Base-by-base conservation (phyloP, 2,888 invertebrate genomes). In the Caenorhabditis doughertyi region DNA sequence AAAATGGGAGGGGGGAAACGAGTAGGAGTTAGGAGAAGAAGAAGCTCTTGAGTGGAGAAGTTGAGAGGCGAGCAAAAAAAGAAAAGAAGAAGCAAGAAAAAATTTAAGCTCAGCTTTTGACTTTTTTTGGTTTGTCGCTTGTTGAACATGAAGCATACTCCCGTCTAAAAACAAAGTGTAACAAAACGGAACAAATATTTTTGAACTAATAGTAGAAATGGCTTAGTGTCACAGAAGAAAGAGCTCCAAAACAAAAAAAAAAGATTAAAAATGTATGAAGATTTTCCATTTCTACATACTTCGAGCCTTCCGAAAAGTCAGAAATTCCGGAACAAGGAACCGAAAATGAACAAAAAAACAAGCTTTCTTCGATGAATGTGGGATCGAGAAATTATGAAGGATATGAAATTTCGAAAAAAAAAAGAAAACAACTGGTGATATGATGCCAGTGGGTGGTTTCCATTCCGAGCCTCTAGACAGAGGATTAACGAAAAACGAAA, bases 401-500 rank as follows among this genome's bases (percentile, higher is more conserved):
- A 47, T 18, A 18, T 18, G 3, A 18, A n/a, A 3, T n/a, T n/a
- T n/a, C n/a, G n/a, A n/a, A n/a, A n/a, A n/a, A n/a, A n/a, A n/a
- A n/a, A 7, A 32, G 9, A 32, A 32, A 32, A 32, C 9, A 32
- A 32, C 9, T 42, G 8, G 42, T 16, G 3, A n/a, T n/a, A n/a
- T n/a, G n/a, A n/a, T 1, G 21, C 11, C 9, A 35, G 35, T 53
- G 53, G 35, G 32, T 56, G 56, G 56, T 56, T 27, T 16, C 16
- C 27, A 11, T 13, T 27, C 1, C 9, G 18, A 18, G 32, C 55
- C 13, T 56, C 32, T 39, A 58, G 58, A 58, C 58, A 23, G 58
- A n/a, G n/a, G n/a, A 58, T 58, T 58, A 58, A 56, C 56, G 18
- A 25, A 25, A 25, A n/a, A 51, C 5, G 49, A 8, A 56, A 35